Evolutionary conservation across 1,140 invertebrate genomes (phyloP), one percentile per base, ranked within the genome.

Genomic region (Varroa destructor): DNA sequence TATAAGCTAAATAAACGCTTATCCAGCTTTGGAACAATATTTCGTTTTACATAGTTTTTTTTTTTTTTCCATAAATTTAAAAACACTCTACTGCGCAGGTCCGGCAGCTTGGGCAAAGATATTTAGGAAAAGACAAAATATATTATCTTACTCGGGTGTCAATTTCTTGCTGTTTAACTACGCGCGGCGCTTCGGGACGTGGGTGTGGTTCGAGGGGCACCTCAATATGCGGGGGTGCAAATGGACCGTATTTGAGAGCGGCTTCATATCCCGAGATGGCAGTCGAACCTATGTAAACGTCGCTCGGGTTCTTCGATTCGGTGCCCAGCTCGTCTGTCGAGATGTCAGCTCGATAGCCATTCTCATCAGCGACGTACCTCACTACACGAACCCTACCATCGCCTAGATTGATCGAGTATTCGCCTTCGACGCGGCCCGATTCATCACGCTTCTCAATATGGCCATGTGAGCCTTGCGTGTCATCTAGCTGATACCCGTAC

Each of bases 401-500:
- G 6, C 72, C 72, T 8, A 74, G 61, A 42, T 71, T 73, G 55
- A 74, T 73, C 14, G 70, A 64, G 57, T 74, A 74, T 61, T 74
- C 73, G n/a, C 74, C 74, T 8, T 67, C 61, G 37, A 67, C 61
- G 37, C 61, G 61, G 40, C 61, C 61, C 10, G 12, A 25, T 2
- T 67, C 61, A 8, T 67, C 61, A 14, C 61, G 61, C 40, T 67
- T 67, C 61, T 67, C 61, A 2, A 67, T 37, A 37, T 67, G 61
- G 1, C 61, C 61, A 8, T 67, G 61, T 12, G 61, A 67, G 12
- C 61, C 61, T 40, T 67, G 40, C n/a, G 61, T 67, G 46, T 67
- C 61, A 40, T 67, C 61, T 37, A 67, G 37, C 37, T 67, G 61
- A 37, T 67, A 67, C 12, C 61, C 61, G 8, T 67, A 67, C 8